phyloP scores from a whole-genome alignment of 2,888 invertebrate species.

The Drosophila lacicola region DNA sequence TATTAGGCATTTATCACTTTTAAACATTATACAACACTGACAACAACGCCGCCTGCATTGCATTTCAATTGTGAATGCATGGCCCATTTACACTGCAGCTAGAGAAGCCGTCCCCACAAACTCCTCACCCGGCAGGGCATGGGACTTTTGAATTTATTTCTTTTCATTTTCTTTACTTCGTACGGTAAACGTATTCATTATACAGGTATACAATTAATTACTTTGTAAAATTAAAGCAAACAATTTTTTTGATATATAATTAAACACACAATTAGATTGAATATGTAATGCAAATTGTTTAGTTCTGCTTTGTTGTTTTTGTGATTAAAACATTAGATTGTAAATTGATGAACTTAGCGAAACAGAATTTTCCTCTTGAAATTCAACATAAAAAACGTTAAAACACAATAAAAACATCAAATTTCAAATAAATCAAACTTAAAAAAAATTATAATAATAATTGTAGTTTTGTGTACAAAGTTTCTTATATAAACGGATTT shows the following conservation, averaged over 20 bases:
- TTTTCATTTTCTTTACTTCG: slow-evolving; percentile 4
- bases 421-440: slow-evolving; percentile 52
- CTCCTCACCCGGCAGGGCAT: slow-evolving; percentile 13
- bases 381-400: slow-evolving; percentile 52
- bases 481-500: background rate
- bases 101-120: slow-evolving; percentile 35
- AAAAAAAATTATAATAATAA: background rate
- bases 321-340: slow-evolving; percentile 33
- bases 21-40: slow-evolving; percentile 48
- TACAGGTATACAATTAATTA: slow-evolving; percentile 27
- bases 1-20: slow-evolving; percentile 73
- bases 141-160: slow-evolving; percentile 7
- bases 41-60: slow-evolving; percentile 20
- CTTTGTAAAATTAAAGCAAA: slow-evolving; percentile 30
- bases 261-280: slow-evolving; percentile 28
- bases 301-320: slow-evolving; percentile 14
- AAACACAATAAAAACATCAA: slow-evolving; percentile 47
- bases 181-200: slow-evolving; percentile 5
- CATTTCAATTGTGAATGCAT: slow-evolving; percentile 21
- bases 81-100: slow-evolving; percentile 33
- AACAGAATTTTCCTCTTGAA: slow-evolving; percentile 74
- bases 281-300: slow-evolving; percentile 17
- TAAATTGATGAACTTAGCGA: slow-evolving; percentile 40
- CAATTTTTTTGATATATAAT: slow-evolving; percentile 18
- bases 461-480: background rate